These are phyloP conservation scores for Chymomyza costata DNA, from an alignment of 1,140 invertebrate genomes.

Conservation along the genomic window DNA sequence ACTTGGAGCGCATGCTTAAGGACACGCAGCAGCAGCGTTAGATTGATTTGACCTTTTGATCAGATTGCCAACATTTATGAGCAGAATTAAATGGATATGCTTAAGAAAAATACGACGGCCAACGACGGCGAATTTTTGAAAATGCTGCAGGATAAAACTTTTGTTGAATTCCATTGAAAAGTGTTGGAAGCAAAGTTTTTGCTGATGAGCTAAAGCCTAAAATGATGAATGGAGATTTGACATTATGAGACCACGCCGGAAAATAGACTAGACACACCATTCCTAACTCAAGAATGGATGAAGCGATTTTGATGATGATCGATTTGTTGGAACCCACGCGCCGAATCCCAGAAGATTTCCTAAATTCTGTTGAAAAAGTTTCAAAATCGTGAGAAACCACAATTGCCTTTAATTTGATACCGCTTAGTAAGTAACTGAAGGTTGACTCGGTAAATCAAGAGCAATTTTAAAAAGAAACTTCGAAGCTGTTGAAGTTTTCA, in stretches of 20 bases:
- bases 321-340: too few relatives aligned
- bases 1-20: constrained; percentile 40
- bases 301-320: too few relatives aligned
- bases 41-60: constrained; percentile 58
- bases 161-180: constrained; percentile 53
- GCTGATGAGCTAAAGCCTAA: constrained; percentile 40
- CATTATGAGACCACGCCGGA: neutral
- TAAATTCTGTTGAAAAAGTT: too few relatives aligned
- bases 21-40: constrained; percentile 37
- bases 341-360: too few relatives aligned
- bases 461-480: too few relatives aligned
- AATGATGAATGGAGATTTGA: constrained; percentile 16
- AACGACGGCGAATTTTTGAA: constrained; percentile 19
- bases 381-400: too few relatives aligned
- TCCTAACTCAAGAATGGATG: too few relatives aligned
- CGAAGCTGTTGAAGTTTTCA: too few relatives aligned
- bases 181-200: constrained; percentile 50
- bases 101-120: constrained; percentile 38
- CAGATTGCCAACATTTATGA: constrained; percentile 55
- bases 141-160: constrained; percentile 33
- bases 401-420: too few relatives aligned
- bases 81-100: constrained; percentile 59
- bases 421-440: too few relatives aligned
- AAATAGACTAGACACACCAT: neutral
- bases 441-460: too few relatives aligned